Evolutionary conservation across 1,140 invertebrate species (phyloP), one percentile per base, ranked within the genome.

Genomic region (Ips typographus): DNA sequence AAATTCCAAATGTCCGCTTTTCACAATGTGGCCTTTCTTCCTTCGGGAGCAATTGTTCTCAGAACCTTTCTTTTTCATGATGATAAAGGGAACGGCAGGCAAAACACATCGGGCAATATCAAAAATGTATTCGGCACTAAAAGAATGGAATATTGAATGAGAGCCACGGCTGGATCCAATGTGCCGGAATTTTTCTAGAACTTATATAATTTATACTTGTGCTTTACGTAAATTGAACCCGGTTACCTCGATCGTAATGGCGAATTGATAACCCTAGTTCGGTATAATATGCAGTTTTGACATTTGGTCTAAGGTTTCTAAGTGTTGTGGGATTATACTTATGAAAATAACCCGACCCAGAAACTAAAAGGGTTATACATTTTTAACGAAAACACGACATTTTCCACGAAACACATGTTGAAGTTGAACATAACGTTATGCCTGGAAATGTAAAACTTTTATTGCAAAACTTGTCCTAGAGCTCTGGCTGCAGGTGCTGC

Each of bases 381-480:
- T 73, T 74, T 74, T 74, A 71, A 73, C 72, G 71, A 58, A 73
- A 74, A 74, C 70, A 71, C 71, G 65, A 70, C 71, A 74, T 71
- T 74, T 65, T 67, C 60, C 65, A 56, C 58, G 58, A 58, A 72
- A 72, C 73, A 74, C 73, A 74, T 74, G 68, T 74, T 72, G 60
- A 67, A 55, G 64, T 53, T 65, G 51, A 63, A 55, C 65, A 63
- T 71, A 72, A 74, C 69, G 73, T 64, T 59, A 65, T 63, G 41
- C 62, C 47, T 51, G 60, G 55, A 64, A 65, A 65, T 68, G 73
- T 74, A 71, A 71, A 65, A 71, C 68, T 74, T 74, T 74, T 74
- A 74, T 74, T 74, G 65, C 71, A 72, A 71, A 22, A 22, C 22
- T 22, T 22, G 22, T 22, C 22, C 22, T 22, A 22, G 22, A 22